Percentiles rank a stretch among this genome's conserved stretches.
Evolutionary conservation across 1,140 invertebrate genomes (phyloP).

Genomic region (Pseudomyrmex gracilis): DNA sequence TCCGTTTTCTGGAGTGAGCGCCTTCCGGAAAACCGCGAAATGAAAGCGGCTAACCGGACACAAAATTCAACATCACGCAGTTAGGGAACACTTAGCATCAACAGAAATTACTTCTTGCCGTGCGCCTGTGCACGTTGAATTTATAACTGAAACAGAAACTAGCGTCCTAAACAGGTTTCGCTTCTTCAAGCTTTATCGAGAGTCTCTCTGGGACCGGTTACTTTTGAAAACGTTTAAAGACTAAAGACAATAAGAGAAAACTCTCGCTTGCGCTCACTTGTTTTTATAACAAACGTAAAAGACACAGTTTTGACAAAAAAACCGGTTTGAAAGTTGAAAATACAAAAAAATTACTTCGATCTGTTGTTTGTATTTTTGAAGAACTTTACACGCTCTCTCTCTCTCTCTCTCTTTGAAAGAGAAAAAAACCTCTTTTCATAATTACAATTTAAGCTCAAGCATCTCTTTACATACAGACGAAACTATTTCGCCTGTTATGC

Average conservation of each 20-base stretch:
- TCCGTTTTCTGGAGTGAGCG: neutral
- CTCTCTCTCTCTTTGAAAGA: no score
- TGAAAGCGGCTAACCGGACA: slow-evolving; percentile 41
- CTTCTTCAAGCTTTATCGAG: neutral
- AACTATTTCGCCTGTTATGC: neutral
- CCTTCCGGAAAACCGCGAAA: slow-evolving; percentile 36
- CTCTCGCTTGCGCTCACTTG: no score
- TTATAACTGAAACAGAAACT: slow-evolving; percentile 4
- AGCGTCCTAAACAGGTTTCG: neutral
- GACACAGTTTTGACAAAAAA: no score
- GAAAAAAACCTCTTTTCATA: neutral
- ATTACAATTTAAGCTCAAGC: slow-evolving; percentile 14
- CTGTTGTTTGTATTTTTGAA: neutral
- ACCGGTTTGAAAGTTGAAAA: no score
- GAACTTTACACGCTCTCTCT: neutral
- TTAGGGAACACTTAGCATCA: slow-evolving; percentile 41
- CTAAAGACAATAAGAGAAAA: no score
- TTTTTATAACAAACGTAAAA: no score
- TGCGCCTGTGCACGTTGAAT: neutral
- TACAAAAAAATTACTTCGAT: no score
- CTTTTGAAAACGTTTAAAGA: no score
- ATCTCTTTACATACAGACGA: neutral
- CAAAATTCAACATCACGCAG: slow-evolving; percentile 64
- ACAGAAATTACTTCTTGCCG: slow-evolving; percentile 13
- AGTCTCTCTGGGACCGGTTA: no score